These are phyloP conservation scores for Litocranius walleri DNA, from an alignment of 2,113 vertebrate genomes.

Conservation along the genomic window DNA sequence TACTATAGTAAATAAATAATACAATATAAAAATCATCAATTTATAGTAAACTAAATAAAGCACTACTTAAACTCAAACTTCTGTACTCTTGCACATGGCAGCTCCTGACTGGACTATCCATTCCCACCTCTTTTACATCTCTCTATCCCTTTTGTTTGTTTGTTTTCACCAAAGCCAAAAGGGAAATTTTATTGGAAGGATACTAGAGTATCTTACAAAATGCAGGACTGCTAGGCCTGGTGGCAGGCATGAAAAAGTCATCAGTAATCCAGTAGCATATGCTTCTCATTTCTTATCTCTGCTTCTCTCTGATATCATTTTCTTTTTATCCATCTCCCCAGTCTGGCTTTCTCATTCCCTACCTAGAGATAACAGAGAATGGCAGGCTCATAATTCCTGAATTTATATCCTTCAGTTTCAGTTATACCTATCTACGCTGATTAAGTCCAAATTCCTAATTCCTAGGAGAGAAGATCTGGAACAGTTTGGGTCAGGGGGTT, in stretches of 20 bases:
- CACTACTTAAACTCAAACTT: not conserved
- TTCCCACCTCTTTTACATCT: not conserved
- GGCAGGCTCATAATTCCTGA: not conserved
- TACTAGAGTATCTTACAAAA: not conserved
- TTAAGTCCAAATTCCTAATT: slow-evolving; percentile 23
- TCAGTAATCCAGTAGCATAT: not conserved
- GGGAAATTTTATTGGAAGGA: not conserved
- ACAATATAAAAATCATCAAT: not conserved
- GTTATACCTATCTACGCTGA: not conserved
- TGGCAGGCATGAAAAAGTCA: not conserved
- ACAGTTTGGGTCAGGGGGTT: slow-evolving; percentile 2
- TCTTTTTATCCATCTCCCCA: not conserved
- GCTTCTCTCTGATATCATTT: not conserved
- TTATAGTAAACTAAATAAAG: not conserved
- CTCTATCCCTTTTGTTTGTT: not conserved
- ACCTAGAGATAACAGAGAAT: not conserved
- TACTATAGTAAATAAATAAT: not conserved
- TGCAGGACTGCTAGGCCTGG: not conserved
- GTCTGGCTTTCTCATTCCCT: not conserved
- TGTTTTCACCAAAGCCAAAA: not conserved
- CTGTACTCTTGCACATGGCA: not conserved
- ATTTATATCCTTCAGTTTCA: slow-evolving; percentile 25
- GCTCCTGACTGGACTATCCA: not conserved
- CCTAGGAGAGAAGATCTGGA: slow-evolving; percentile 44
- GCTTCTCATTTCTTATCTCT: not conserved